Evolutionary conservation across 2,888 invertebrate genomes (phyloP).

Genomic region (Campoplex nolae): DNA sequence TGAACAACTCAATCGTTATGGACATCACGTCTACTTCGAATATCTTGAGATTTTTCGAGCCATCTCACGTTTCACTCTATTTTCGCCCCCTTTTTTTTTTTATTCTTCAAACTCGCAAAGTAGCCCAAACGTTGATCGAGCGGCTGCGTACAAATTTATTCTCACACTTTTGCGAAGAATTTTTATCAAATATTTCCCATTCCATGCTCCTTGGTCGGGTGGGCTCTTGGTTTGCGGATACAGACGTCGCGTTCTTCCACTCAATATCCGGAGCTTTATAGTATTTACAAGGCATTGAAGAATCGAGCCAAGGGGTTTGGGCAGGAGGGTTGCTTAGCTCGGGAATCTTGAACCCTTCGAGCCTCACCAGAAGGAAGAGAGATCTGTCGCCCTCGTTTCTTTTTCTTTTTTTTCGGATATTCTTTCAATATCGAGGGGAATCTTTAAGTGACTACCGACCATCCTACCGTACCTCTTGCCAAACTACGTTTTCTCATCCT

Average conservation of each 20-base stretch:
- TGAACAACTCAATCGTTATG: not conserved
- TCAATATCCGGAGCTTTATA: slow-evolving; percentile 80
- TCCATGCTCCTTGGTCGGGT: slow-evolving; percentile 12
- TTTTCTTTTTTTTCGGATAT: slow-evolving; percentile 81
- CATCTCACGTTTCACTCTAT: not conserved
- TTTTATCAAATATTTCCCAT: slow-evolving; percentile 50
- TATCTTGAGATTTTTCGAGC: not conserved
- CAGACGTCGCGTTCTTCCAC: slow-evolving; percentile 74
- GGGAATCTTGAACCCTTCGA: slow-evolving; percentile 41
- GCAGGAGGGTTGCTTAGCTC: slow-evolving; percentile 57
- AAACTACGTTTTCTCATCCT: slow-evolving; percentile 61
- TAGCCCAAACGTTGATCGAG: slow-evolving; percentile 15
- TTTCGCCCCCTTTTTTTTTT: not conserved
- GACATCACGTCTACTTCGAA: not conserved
- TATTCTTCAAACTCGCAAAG: slow-evolving; percentile 4
- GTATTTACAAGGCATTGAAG: slow-evolving; percentile 81
- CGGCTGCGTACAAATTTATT: slow-evolving; percentile 48
- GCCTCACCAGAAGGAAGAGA: slow-evolving; percentile 63
- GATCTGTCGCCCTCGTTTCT: slow-evolving; percentile 73
- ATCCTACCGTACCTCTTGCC: slow-evolving; percentile 38
- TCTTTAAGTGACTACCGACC: slow-evolving; percentile 83
- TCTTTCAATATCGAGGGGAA: slow-evolving; percentile 85
- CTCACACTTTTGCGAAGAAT: slow-evolving; percentile 49
- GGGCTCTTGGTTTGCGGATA: slow-evolving; percentile 1
- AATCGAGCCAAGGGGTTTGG: slow-evolving; percentile 74